Evolutionary conservation across 2,888 invertebrate species (phyloP).

Genomic region (Oxystoma pomonae): DNA sequence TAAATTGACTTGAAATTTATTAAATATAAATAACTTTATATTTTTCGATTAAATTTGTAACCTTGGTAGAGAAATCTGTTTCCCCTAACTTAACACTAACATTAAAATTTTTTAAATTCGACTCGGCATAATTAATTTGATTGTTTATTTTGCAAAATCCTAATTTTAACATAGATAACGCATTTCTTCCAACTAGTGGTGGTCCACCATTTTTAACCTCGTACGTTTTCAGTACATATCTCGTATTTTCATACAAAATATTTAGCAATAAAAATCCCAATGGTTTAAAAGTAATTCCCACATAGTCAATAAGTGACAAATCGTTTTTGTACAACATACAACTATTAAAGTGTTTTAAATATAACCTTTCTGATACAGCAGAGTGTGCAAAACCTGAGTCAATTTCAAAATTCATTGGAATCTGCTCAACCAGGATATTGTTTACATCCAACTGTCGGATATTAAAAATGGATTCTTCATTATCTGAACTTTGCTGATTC

Average conservation of each 20-base stretch:
- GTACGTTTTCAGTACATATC: conserved; percentile 16
- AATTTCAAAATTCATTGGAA: conserved; percentile 19
- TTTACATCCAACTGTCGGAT: too few relatives aligned
- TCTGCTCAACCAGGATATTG: conserved; percentile 15
- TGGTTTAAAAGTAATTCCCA: conserved; percentile 17
- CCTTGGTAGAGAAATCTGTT: neutral
- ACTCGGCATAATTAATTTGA: neutral
- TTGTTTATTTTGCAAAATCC: conserved; percentile 14
- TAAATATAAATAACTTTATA: conserved; percentile 13
- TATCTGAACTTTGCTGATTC: conserved; percentile 1
- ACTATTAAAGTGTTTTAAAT: neutral
- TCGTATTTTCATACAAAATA: conserved; percentile 12
- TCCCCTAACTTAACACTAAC: too few relatives aligned
- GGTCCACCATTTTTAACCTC: conserved; percentile 18
- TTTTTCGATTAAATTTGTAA: conserved; percentile 3
- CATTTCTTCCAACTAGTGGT: conserved; percentile 19
- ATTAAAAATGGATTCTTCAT: conserved; percentile 14
- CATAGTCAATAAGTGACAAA: conserved; percentile 17
- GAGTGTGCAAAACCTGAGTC: conserved; percentile 21
- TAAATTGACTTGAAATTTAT: conserved; percentile 16
- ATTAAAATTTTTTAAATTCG: too few relatives aligned
- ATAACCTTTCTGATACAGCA: conserved; percentile 21
- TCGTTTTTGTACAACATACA: neutral
- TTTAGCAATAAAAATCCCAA: conserved; percentile 18
- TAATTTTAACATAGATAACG: conserved; percentile 14